phyloP scores from a whole-genome alignment of 2,113 vertebrate species.

The Nothocercus julius region DNA sequence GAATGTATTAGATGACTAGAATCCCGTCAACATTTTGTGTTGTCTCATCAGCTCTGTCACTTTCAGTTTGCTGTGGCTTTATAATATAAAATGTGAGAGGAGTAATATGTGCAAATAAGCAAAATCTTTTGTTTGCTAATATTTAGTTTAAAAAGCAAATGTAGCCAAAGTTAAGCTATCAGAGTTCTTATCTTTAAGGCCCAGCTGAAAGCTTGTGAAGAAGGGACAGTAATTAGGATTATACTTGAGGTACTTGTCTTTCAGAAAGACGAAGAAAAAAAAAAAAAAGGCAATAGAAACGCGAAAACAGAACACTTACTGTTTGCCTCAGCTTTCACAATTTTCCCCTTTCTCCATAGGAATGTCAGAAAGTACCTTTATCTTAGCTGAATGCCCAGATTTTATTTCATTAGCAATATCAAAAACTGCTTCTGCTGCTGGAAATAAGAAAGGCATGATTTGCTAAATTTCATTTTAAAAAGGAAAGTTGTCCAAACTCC shows the following conservation, averaged over 20 bases:
- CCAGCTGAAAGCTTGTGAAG: background rate
- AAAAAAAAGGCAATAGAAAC: background rate
- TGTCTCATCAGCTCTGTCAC: conserved; percentile 55
- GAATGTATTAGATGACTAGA: conserved; percentile 53
- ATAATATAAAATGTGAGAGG: conserved; percentile 24
- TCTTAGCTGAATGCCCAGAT: background rate
- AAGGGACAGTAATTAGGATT: background rate
- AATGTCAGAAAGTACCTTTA: conserved; percentile 65
- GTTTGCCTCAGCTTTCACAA: background rate
- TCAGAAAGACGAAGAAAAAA: background rate
- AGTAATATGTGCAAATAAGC: conserved; percentile 13
- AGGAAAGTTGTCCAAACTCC: background rate
- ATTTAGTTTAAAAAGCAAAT: background rate
- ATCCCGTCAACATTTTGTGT: conserved; percentile 28
- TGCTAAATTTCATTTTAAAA: background rate
- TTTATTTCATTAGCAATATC: background rate
- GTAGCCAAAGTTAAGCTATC: background rate
- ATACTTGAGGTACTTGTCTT: conserved; percentile 2
- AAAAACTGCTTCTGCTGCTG: conserved; percentile 35
- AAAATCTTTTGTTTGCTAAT: background rate
- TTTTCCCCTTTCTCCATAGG: background rate
- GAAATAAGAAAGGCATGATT: background rate
- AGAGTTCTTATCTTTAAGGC: background rate
- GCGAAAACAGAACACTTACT: background rate
- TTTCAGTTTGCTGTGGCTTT: conserved; percentile 55